Base-by-base conservation (phyloP, 2,888 invertebrate genomes). In the Smittia aterrima region DNA sequence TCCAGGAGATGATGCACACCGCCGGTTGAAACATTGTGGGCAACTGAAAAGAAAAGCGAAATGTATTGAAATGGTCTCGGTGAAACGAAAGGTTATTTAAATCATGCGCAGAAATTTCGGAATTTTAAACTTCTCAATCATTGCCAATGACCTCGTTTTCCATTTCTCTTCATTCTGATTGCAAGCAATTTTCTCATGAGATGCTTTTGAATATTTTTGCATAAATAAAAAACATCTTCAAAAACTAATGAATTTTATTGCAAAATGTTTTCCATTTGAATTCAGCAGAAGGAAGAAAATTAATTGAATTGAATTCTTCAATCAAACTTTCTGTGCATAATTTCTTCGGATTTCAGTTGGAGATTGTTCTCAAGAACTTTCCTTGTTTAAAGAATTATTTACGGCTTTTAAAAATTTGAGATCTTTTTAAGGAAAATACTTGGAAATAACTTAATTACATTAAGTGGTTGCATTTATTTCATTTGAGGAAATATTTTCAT, bases 171-270 rank as follows among this genome's bases (percentile, higher is more conserved):
- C 9, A 58, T 22, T 58, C 22, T 22, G 58, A 58, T 58, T 58
- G 58, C 64, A 64, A 64, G 64, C 64, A 64, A 27, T 64, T 64
- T 64, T 64, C 64, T 64, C 64, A 22, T 22, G 20, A 64, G 64
- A 64, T 64, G 64, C 27, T 64, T 64, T 64, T 27, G 27, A 64
- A 64, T 64, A 64, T 64, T 64, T 27, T 64, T 64, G 25, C 64
- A 64, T 64, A 64, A 64, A 24, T 24, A 25, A 64, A 27, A 22
- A 58, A 22, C 58, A 58, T 58, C 58, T 58, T 58, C 58, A 58
- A 20, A 58, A 58, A 58, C 58, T 58, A 58, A 58, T 58, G 58
- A 58, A 58, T 20, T 58, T 58, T 58, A 18, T 58, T 58, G 22
- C 20, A 58, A 58, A 58, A 58, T 58, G 58, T 22, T 58, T 58